Percentiles rank a stretch among this genome's conserved stretches.
These are phyloP conservation scores for Rhagium mordax DNA, from an alignment of 2,888 invertebrate genomes.

Conservation along the genomic window DNA sequence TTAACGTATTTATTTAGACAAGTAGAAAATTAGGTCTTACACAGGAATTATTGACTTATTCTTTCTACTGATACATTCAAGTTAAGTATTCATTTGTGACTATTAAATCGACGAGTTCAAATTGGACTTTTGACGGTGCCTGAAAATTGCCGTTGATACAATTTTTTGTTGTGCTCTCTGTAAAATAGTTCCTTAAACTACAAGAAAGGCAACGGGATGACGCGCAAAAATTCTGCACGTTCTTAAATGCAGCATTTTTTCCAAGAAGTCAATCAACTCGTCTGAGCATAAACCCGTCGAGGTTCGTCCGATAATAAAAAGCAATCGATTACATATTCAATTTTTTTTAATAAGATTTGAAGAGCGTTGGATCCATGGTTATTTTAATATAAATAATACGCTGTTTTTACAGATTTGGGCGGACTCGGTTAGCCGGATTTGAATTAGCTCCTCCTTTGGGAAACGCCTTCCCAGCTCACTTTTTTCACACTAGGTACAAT, in stretches of 20 bases:
- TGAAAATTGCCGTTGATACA: too few species aligned
- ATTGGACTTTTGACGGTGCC: too few species aligned
- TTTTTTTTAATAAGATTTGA: neutral
- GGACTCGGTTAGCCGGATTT: conserved; percentile 4
- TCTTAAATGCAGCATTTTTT: neutral
- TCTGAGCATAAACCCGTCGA: neutral
- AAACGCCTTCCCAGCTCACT: neutral
- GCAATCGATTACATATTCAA: neutral
- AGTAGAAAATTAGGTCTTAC: too few species aligned
- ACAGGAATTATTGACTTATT: too few species aligned
- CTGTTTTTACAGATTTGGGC: neutral
- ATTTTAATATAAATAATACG: neutral
- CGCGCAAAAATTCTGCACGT: neutral
- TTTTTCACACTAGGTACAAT: neutral
- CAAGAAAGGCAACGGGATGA: neutral
- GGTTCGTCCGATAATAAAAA: neutral
- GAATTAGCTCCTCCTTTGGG: conserved; percentile 14
- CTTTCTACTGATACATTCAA: too few species aligned
- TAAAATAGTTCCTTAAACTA: neutral
- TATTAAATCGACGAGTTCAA: too few species aligned
- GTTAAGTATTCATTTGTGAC: too few species aligned
- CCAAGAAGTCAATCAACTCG: neutral
- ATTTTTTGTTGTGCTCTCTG: too few species aligned
- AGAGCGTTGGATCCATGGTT: neutral
- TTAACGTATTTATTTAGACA: too few species aligned